Conservation (phyloP, 2,113 vertebrate species). For the Nycticryphes semicollaris region DNA sequence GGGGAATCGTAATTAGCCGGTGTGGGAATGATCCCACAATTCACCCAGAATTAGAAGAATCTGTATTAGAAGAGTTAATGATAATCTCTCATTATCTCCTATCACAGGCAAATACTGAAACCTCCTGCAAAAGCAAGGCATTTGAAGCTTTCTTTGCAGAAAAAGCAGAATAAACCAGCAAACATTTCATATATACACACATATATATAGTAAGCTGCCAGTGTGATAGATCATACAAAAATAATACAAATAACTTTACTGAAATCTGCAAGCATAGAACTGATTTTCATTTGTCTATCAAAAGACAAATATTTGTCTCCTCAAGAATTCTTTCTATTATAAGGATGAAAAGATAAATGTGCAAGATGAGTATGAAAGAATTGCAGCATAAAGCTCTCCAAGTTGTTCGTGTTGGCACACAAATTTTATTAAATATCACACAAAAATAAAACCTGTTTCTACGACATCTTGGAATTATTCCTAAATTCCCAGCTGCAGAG, state of each 20-base stretch:
- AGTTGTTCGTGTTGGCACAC: not conserved
- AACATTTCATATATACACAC: fast-evolving
- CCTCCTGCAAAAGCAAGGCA: not conserved
- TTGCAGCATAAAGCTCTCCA: not conserved
- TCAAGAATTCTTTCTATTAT: not conserved
- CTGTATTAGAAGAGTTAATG: not conserved
- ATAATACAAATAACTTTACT: not conserved
- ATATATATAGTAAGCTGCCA: not conserved
- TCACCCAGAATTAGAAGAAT: not conserved
- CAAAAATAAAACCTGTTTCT: not conserved
- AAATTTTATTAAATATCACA: not conserved
- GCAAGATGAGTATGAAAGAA: not conserved
- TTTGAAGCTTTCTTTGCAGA: not conserved
- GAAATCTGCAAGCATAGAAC: not conserved
- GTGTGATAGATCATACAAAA: not conserved
- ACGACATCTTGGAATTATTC: not conserved
- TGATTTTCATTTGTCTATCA: not conserved
- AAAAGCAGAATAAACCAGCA: not conserved
- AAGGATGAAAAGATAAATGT: not conserved
- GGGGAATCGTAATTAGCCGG: not conserved
- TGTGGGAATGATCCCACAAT: not conserved
- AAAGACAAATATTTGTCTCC: not conserved
- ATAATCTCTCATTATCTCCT: not conserved
- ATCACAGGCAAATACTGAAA: not conserved
- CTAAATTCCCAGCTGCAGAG: not conserved